Evolutionary conservation across 2,113 vertebrate genomes (phyloP).

Genomic region (Amblyopsis rosae): DNA sequence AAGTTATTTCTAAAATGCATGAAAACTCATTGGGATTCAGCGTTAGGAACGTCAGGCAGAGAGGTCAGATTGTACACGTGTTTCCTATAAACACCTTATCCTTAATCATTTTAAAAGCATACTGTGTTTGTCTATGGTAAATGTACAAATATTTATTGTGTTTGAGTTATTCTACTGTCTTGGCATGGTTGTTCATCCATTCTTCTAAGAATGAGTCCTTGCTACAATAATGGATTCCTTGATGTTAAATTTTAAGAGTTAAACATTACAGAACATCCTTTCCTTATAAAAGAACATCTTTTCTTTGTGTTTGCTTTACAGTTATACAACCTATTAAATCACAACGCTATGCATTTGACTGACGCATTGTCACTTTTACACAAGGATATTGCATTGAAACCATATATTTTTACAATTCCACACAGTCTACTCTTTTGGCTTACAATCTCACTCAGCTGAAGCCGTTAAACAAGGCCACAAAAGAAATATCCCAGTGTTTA

Average conservation of each 20-base stretch:
- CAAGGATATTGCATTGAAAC: slow-evolving; percentile 60
- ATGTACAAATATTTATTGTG: too few relatives aligned
- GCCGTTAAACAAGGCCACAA: slow-evolving; percentile 60
- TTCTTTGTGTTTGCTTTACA: slow-evolving; percentile 1
- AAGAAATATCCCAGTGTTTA: slow-evolving; percentile 57
- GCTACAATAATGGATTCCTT: too few relatives aligned
- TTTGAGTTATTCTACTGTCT: too few relatives aligned
- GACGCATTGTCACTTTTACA: slow-evolving; percentile 73
- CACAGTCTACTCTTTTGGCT: slow-evolving; percentile 43
- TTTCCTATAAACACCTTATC: too few relatives aligned
- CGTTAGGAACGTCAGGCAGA: neutral
- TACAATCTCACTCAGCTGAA: slow-evolving; percentile 46
- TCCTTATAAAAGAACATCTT: slow-evolving; percentile 4
- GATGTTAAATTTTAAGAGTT: too few relatives aligned
- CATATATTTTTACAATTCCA: slow-evolving; percentile 70
- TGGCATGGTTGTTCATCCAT: too few relatives aligned
- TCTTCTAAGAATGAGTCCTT: too few relatives aligned
- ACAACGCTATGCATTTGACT: slow-evolving; percentile 53
- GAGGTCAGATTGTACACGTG: neutral
- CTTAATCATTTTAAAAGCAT: too few relatives aligned
- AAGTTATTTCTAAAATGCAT: too few relatives aligned
- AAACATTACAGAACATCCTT: neutral
- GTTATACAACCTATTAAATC: slow-evolving; percentile 62
- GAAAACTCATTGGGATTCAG: too few relatives aligned
- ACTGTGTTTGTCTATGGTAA: too few relatives aligned